These are phyloP conservation scores for Terebella lapidaria DNA, from an alignment of 2,888 invertebrate genomes.

Conservation along the genomic window DNA sequence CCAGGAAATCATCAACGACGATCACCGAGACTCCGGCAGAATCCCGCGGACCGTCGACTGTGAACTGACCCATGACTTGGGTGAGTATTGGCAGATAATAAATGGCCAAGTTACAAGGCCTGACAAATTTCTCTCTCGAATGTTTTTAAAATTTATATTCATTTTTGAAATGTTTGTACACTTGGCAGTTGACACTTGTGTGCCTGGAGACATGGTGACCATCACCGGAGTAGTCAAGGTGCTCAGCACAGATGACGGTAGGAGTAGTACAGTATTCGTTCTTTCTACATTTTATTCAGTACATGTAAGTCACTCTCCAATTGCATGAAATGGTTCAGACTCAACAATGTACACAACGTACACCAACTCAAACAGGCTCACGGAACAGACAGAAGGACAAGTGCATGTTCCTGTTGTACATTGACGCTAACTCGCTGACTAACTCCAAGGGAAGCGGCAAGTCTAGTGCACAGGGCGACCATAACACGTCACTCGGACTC, in stretches of 20 bases:
- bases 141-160: neutral
- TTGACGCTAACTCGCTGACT: slow-evolving; percentile 73
- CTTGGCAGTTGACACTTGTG: slow-evolving; percentile 67
- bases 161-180: neutral
- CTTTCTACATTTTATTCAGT: neutral
- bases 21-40: slow-evolving; percentile 56
- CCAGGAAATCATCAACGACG: slow-evolving; percentile 69
- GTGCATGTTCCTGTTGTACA: slow-evolving; percentile 62
- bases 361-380: too few species aligned
- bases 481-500: slow-evolving; percentile 40
- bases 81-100: too few species aligned
- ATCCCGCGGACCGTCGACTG: slow-evolving; percentile 76
- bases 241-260: slow-evolving; percentile 47
- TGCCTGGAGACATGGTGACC: slow-evolving; percentile 83
- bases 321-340: too few species aligned
- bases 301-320: too few species aligned
- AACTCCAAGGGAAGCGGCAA: slow-evolving; percentile 8
- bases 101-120: too few species aligned
- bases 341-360: too few species aligned
- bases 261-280: slow-evolving; percentile 1
- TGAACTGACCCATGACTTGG: slow-evolving; percentile 74
- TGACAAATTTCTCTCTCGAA: too few species aligned
- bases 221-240: slow-evolving; percentile 78
- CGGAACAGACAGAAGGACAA: slow-evolving; percentile 52
- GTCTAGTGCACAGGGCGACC: neutral